phyloP scores from a whole-genome alignment of 2,888 invertebrate species.

The Sphecodes monilicornis region DNA sequence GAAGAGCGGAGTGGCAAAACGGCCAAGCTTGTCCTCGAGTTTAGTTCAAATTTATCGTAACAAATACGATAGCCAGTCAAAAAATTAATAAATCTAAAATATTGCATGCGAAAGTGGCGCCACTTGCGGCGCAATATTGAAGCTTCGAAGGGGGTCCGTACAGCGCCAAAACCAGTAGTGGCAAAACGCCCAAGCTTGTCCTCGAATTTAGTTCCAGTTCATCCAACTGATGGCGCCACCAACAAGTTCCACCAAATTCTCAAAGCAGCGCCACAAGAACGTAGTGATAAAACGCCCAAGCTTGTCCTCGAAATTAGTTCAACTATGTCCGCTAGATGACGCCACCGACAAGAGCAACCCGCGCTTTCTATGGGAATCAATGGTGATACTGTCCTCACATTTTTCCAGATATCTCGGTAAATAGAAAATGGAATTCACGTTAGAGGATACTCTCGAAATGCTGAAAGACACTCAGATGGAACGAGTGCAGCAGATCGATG shows the following conservation, averaged over 20 bases:
- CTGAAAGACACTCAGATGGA: conserved; percentile 68
- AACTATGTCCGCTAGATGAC: background rate
- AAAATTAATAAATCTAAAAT: background rate
- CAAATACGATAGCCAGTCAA: no score
- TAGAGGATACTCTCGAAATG: conserved; percentile 74
- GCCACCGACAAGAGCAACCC: no score
- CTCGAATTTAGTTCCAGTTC: background rate
- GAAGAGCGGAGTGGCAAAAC: background rate
- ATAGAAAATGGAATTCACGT: conserved; percentile 69
- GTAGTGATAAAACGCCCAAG: background rate
- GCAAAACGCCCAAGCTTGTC: background rate
- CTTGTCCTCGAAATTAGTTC: background rate
- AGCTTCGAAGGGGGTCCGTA: background rate
- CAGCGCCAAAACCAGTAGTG: background rate
- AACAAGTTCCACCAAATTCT: no score
- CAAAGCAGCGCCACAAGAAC: background rate
- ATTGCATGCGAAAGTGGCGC: background rate
- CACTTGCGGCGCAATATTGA: background rate
- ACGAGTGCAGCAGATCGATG: conserved; percentile 66
- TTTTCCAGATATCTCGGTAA: background rate
- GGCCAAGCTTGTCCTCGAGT: background rate
- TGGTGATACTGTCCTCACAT: background rate
- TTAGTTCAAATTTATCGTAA: background rate
- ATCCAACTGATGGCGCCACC: background rate
- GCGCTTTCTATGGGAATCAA: background rate